A percentile compares a stretch with the other conserved stretches of the same genome.
Evolutionary conservation across 2,797 vertebrate genomes (phyloP).

Genomic region (Perodicticus potto): DNA sequence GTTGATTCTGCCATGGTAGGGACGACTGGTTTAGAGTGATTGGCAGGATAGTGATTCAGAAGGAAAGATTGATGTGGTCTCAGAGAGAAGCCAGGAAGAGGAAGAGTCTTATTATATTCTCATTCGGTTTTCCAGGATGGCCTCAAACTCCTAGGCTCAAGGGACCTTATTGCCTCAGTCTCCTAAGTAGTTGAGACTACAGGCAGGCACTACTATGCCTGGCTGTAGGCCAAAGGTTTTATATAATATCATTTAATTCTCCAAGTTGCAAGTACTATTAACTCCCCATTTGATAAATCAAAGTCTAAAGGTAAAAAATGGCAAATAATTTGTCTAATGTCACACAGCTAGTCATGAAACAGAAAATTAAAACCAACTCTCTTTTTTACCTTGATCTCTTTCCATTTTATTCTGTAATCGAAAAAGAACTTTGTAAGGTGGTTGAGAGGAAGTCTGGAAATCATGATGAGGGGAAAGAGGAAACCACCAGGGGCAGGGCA

Average conservation of each 20-base stretch:
- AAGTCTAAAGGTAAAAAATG: slow-evolving; percentile 22
- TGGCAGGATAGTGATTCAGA: background rate
- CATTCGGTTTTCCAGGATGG: background rate
- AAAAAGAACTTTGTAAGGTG: background rate
- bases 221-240: background rate
- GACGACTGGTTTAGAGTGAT: background rate
- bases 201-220: background rate
- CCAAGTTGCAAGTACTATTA: background rate
- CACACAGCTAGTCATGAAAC: slow-evolving; percentile 14
- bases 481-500: background rate
- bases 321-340: slow-evolving; percentile 43
- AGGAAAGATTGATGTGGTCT: background rate
- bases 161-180: background rate
- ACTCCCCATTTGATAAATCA: slow-evolving; percentile 29
- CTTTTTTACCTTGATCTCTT: slow-evolving; percentile 49
- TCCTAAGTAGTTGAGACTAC: background rate
- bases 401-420: slow-evolving; percentile 48
- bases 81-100: background rate
- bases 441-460: background rate
- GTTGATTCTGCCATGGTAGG: background rate
- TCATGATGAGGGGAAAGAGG: background rate
- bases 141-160: background rate
- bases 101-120: background rate
- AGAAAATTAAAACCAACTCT: slow-evolving; percentile 53
- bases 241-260: slow-evolving; percentile 45